Evolutionary conservation across 2,797 vertebrate genomes (phyloP).

Genomic region (Anableps anableps): DNA sequence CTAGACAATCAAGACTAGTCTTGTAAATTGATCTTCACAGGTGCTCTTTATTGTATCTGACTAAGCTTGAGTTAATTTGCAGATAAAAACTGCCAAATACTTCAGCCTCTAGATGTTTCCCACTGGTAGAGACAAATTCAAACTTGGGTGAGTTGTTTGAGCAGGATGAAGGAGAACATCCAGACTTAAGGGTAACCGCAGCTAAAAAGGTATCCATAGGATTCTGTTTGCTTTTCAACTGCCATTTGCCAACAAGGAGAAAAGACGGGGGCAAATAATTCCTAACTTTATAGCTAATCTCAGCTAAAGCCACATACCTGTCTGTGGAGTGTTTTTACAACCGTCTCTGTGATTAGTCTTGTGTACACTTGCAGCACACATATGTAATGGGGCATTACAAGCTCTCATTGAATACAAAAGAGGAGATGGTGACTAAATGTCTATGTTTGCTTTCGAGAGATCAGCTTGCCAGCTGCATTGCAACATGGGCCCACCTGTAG

Average conservation of each 20-base stretch:
- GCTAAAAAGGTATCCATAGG: constrained; percentile 19
- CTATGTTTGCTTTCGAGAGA: constrained; percentile 74
- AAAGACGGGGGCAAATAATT: constrained; percentile 53
- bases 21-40: neutral
- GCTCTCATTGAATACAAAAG: constrained; percentile 72
- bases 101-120: neutral
- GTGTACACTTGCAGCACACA: constrained; percentile 60
- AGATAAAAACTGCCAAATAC: neutral
- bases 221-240: constrained; percentile 45
- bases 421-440: constrained; percentile 71
- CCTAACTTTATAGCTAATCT: constrained; percentile 61
- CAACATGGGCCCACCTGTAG: constrained; percentile 74
- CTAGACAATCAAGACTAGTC: neutral
- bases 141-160: neutral
- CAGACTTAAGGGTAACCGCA: constrained; percentile 35
- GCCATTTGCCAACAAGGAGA: constrained; percentile 51
- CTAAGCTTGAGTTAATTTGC: neutral
- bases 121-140: neutral
- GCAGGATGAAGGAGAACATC: constrained; percentile 21
- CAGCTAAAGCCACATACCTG: constrained; percentile 53
- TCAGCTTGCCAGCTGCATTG: constrained; percentile 59
- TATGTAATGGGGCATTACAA: constrained; percentile 58
- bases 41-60: neutral
- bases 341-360: constrained; percentile 63
- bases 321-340: constrained; percentile 64